phyloP scores from a whole-genome alignment of 2,797 vertebrate species.

The Diceros bicornis region DNA sequence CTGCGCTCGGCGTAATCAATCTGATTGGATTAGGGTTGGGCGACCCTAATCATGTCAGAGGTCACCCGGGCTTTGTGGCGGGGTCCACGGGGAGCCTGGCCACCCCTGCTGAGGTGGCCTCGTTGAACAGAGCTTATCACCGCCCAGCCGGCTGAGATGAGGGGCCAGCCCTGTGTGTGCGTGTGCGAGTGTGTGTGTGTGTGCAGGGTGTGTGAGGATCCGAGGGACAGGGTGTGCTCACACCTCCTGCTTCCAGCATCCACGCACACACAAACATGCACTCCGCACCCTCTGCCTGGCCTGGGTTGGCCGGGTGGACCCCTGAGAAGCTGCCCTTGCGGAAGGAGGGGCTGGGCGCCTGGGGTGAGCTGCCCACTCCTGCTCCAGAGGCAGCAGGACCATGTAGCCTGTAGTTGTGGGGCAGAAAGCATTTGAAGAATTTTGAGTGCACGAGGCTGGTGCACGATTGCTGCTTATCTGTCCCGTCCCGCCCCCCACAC shows the following conservation, averaged over 20 bases:
- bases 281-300: no score
- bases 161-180: background rate
- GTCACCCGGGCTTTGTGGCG: constrained; percentile 94
- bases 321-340: background rate
- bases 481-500: background rate
- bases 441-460: constrained; percentile 48
- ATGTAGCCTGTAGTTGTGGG: background rate
- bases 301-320: background rate
- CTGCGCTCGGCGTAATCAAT: constrained; percentile 96
- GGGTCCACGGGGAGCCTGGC: constrained; percentile 82
- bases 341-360: background rate
- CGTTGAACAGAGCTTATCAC: constrained; percentile 88
- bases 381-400: background rate
- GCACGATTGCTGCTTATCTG: constrained; percentile 41
- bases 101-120: constrained; percentile 79
- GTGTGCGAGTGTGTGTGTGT: background rate
- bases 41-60: constrained; percentile 97
- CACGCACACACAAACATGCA: background rate
- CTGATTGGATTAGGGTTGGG: constrained; percentile 99
- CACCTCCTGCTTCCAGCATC: background rate
- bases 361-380: background rate
- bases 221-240: background rate
- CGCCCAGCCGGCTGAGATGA: constrained; percentile 81
- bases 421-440: constrained; percentile 78
- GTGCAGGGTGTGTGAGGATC: background rate